phyloP scores from a whole-genome alignment of 2,113 vertebrate species.

The Sylvicapra grimmia region DNA sequence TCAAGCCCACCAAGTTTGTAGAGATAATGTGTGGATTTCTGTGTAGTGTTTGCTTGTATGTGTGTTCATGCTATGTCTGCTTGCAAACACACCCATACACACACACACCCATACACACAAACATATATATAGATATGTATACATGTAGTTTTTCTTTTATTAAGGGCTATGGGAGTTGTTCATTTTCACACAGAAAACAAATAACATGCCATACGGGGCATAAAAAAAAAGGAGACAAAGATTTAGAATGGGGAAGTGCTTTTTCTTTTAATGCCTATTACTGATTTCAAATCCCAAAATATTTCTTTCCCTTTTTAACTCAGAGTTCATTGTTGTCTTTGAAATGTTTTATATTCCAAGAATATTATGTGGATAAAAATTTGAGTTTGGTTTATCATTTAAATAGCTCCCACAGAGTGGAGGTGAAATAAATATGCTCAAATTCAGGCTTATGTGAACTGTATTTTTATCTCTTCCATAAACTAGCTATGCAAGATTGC shows the following conservation, averaged over 20 bases:
- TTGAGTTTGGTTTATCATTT: background rate
- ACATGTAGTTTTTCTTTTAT: background rate
- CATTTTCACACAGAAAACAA: background rate
- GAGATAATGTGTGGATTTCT: background rate
- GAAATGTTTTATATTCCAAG: background rate
- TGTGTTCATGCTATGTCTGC: background rate
- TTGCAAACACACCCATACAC: background rate
- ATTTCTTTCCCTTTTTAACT: background rate
- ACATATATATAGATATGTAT: fast-evolving
- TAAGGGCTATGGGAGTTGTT: background rate
- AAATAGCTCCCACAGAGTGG: background rate
- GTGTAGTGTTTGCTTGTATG: background rate
- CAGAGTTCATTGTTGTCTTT: background rate
- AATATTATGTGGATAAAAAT: background rate
- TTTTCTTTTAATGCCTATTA: background rate
- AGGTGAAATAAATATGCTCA: background rate
- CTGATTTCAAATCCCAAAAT: background rate
- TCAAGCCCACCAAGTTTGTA: background rate
- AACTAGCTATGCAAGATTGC: background rate
- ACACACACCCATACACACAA: background rate
- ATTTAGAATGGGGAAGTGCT: background rate
- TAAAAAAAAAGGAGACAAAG: background rate
- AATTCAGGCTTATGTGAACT: background rate
- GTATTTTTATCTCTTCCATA: background rate
- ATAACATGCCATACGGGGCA: background rate